Conservation (phyloP, 2,888 invertebrate genomes). For the Luffia ferchaultella region DNA sequence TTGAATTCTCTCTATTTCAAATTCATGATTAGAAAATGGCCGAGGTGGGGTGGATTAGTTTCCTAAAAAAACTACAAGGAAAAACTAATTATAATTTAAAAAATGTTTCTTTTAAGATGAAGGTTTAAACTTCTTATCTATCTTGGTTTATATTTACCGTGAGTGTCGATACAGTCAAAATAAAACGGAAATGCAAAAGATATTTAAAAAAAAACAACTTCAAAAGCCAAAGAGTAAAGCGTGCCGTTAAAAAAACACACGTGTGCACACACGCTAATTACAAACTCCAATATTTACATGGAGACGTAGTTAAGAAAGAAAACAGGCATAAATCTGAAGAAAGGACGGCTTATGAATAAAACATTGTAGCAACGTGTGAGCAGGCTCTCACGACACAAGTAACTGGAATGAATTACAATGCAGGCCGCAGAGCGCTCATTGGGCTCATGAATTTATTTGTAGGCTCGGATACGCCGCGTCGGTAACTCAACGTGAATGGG, state of each 20-base stretch:
- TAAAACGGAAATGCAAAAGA: too few species aligned
- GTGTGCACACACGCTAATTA: constrained; percentile 5
- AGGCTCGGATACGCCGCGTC: constrained; percentile 15
- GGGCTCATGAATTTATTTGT: constrained; percentile 38
- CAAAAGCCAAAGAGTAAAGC: constrained; percentile 2
- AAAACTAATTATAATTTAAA: too few species aligned
- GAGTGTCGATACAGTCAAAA: too few species aligned
- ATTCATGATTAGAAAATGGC: too few species aligned
- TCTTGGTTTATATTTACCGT: too few species aligned
- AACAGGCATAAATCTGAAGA: not conserved
- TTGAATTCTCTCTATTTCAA: too few species aligned
- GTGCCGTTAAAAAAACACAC: constrained; percentile 3
- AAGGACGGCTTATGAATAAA: constrained; percentile 34
- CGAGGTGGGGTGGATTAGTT: too few species aligned
- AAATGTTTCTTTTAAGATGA: too few species aligned
- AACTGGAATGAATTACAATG: constrained; percentile 28
- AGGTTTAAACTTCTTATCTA: too few species aligned
- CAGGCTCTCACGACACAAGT: constrained; percentile 23
- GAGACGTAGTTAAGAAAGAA: not conserved
- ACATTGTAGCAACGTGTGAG: constrained; percentile 32
- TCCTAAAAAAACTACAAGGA: too few species aligned
- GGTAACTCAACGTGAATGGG: too few species aligned
- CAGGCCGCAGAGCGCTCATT: constrained; percentile 30
- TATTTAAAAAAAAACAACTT: too few species aligned
- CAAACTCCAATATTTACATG: constrained; percentile 6